Conservation (phyloP, 2,888 invertebrate species). For the Dasysyrphus albostriatus region DNA sequence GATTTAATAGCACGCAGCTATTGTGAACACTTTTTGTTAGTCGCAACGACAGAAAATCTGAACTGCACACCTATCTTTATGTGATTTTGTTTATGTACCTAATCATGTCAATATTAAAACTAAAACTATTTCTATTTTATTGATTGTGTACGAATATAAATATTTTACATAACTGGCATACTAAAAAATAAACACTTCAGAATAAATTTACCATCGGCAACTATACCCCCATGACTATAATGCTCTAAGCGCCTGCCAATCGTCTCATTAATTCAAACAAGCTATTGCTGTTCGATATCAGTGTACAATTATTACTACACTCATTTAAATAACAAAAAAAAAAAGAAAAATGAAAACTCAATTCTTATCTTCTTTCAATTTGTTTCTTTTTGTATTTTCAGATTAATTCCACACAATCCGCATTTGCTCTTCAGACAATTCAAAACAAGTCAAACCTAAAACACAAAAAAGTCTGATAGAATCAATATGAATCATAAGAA, state of each 20-base stretch:
- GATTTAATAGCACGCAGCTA: too few relatives aligned
- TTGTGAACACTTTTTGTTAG: too few relatives aligned
- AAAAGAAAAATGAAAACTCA: background rate
- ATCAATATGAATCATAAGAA: conserved; percentile 57
- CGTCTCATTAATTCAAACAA: conserved; percentile 25
- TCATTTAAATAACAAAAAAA: conserved; percentile 20
- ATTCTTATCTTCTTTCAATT: conserved; percentile 43
- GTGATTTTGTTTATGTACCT: too few relatives aligned
- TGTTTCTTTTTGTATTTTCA: conserved; percentile 53
- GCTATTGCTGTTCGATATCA: conserved; percentile 32
- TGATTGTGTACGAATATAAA: too few relatives aligned
- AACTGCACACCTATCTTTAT: too few relatives aligned
- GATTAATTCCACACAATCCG: conserved; percentile 39
- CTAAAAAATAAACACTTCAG: too few relatives aligned
- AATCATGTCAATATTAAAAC: too few relatives aligned
- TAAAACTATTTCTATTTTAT: too few relatives aligned
- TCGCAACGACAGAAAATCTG: too few relatives aligned
- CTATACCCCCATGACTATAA: background rate
- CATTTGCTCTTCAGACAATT: conserved; percentile 14
- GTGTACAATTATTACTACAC: conserved; percentile 17
- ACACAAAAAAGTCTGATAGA: conserved; percentile 52
- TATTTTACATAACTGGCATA: too few relatives aligned
- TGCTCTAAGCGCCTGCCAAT: background rate
- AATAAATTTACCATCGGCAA: background rate
- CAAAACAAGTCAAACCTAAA: background rate